Evolutionary conservation across 2,113 vertebrate species (phyloP), one percentile per base, ranked within the genome.

Genomic region (Strix aluco): DNA sequence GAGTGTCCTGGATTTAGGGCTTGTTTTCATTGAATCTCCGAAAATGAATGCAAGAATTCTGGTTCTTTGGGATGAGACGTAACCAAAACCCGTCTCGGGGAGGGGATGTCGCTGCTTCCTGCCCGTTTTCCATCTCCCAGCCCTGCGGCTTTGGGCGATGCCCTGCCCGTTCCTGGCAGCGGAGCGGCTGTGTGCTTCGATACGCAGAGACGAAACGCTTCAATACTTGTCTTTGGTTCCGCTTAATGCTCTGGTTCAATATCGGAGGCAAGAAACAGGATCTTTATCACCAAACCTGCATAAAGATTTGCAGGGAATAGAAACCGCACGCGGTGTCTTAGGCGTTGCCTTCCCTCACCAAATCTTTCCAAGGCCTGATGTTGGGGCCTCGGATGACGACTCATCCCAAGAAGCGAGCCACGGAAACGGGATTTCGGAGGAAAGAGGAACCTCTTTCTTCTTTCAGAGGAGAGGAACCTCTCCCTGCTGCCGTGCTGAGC

Each of bases 131-230:
- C 67, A 3, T 30, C 59, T 34, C 74, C 29, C 5, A 22, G 51
- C 30, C 40, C 81, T 18, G 36, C 18, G 8, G 66, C 38, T 72
- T 27, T 22, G 25, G 69, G 34, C 21, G 11, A 4, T 42, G 44
- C 42, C 51, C 20, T 13, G 4, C 5, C 8, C 2, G 2, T 44
- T 15, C n/a, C 18, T 18, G 23, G 25, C 32, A 38, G 66, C 40
- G 15, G 67, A 40, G 46, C 34, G 1, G 20, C 38, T 15, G 5
- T 15, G 9, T 5, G 69, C 57, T 36, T 42, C 3, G 8, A 5
- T 20, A 15, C 6, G 0, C 1, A 0, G 8, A 79, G 59, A 23
- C 34, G 65, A 36, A 65, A 32, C 11, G 0, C 17, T 59, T 8
- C 15, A 44, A 19, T 29, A 2, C 29, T 42, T 36, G 3, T 2